phyloP scores from a whole-genome alignment of 2,797 vertebrate genomes.

The Brachyalestes nurse region DNA sequence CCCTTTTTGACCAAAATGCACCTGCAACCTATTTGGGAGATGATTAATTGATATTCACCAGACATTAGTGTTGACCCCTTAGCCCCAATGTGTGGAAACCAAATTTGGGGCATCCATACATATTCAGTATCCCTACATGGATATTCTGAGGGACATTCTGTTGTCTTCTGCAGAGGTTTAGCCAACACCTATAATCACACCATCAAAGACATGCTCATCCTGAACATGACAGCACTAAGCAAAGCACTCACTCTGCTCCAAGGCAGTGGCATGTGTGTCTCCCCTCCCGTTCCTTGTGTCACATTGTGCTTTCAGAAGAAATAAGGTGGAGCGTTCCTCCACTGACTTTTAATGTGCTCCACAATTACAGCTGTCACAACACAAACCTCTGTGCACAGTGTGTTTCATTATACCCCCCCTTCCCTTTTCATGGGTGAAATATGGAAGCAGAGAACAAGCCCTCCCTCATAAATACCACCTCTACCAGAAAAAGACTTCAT shows the following conservation, averaged over 20 bases:
- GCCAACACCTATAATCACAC: slow-evolving; percentile 77
- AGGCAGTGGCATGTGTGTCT: slow-evolving; percentile 56
- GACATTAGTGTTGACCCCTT: slow-evolving; percentile 56
- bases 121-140: slow-evolving; percentile 7
- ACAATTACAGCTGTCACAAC: slow-evolving; percentile 84
- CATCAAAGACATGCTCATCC: slow-evolving; percentile 74
- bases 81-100: slow-evolving; percentile 40
- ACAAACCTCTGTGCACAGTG: slow-evolving; percentile 70
- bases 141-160: slow-evolving; percentile 8
- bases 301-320: slow-evolving; percentile 67
- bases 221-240: slow-evolving; percentile 64
- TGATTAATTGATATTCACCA: slow-evolving; percentile 64
- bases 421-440: slow-evolving; percentile 67
- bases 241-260: slow-evolving; percentile 70
- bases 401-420: slow-evolving; percentile 60
- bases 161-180: slow-evolving; percentile 36
- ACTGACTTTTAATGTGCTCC: slow-evolving; percentile 83
- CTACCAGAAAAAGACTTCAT: slow-evolving; percentile 62
- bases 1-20: slow-evolving; percentile 57
- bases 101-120: slow-evolving; percentile 33
- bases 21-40: slow-evolving; percentile 58
- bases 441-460: slow-evolving; percentile 70
- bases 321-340: slow-evolving; percentile 71
- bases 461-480: slow-evolving; percentile 85
- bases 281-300: slow-evolving; percentile 56